A percentile compares a stretch with the other conserved stretches of the same genome.
Conservation (phyloP, 2,113 vertebrate genomes). For the Sminthopsis crassicaudata region DNA sequence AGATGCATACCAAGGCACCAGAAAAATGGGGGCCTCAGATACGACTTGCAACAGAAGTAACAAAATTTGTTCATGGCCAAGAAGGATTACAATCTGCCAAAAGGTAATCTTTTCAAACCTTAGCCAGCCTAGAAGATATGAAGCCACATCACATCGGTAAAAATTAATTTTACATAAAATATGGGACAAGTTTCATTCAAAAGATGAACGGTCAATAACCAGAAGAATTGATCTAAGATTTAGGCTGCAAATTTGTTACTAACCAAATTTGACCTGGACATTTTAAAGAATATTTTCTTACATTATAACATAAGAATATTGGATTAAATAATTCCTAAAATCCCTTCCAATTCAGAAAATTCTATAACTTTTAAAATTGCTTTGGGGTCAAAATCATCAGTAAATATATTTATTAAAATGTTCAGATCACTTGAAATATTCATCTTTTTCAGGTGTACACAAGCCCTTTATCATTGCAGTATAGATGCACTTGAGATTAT, state of each 20-base stretch:
- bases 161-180: background rate
- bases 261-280: background rate
- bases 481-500: constrained; percentile 91
- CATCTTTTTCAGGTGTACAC: constrained; percentile 89
- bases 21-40: constrained; percentile 92
- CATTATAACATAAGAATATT: background rate
- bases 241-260: background rate
- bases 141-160: background rate
- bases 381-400: background rate
- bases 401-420: background rate
- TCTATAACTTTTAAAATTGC: background rate
- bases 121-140: background rate
- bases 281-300: background rate
- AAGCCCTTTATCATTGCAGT: constrained; percentile 90
- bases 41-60: constrained; percentile 96
- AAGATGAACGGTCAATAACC: background rate
- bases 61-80: constrained; percentile 95
- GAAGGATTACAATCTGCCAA: constrained; percentile 95
- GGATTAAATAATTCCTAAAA: background rate
- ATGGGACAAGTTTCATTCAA: background rate
- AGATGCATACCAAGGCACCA: constrained; percentile 90
- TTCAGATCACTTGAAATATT: background rate
- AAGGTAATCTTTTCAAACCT: constrained; percentile 83
- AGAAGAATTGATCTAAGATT: background rate
- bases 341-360: background rate